These are phyloP conservation scores for Pectinophora gossypiella DNA, from an alignment of 1,140 invertebrate genomes.

Conservation along the genomic window DNA sequence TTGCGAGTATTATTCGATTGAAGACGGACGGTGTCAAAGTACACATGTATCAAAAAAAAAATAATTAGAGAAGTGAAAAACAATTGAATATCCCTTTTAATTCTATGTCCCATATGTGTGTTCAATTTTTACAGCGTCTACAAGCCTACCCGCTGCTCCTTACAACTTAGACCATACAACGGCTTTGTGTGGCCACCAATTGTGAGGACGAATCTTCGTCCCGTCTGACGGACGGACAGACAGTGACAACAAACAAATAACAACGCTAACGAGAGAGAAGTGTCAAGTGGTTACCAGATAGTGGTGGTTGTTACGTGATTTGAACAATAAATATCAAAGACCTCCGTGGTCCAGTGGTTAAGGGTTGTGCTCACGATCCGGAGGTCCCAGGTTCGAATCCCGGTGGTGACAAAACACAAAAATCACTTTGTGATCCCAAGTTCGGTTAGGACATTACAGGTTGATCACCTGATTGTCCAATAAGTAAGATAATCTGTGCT, in stretches of 20 bases:
- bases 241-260: conserved; percentile 60
- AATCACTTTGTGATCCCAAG: too few relatives aligned
- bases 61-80: not conserved
- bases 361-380: too few relatives aligned
- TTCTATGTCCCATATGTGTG: too few relatives aligned
- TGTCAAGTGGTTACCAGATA: conserved; percentile 22
- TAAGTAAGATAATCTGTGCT: too few relatives aligned
- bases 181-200: conserved; percentile 37
- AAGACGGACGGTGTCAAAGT: too few relatives aligned
- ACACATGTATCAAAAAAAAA: not conserved
- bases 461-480: too few relatives aligned
- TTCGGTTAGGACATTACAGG: too few relatives aligned
- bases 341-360: too few relatives aligned
- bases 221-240: conserved; percentile 34
- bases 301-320: not conserved
- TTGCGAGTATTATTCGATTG: not conserved
- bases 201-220: conserved; percentile 30
- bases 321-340: not conserved
- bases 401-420: too few relatives aligned
- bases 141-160: conserved; percentile 1
- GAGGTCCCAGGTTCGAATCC: too few relatives aligned
- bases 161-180: conserved; percentile 7
- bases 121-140: not conserved
- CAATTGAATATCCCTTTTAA: too few relatives aligned
- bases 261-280: conserved; percentile 52